Base-by-base conservation (phyloP, 2,113 vertebrate species). In the Hippocampus mohnikei region DNA sequence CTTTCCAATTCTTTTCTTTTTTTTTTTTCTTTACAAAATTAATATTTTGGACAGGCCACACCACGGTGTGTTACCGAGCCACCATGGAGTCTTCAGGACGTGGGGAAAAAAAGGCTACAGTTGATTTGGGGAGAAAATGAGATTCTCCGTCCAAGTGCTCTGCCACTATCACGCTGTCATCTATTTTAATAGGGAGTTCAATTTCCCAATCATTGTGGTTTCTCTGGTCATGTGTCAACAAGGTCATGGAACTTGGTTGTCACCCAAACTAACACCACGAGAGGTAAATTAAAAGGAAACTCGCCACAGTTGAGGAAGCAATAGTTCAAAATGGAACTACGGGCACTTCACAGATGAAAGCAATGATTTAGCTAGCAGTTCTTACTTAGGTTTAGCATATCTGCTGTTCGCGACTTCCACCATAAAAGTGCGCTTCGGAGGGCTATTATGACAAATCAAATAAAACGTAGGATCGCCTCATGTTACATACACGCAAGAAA, bases 21-120 rank as follows among this genome's bases (percentile, higher is more conserved):
- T 61, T 13, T 52, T 80, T 73, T 61, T 2, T 27, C 11, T 29
- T 58, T 44, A 61, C 3, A 42, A 78, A 81, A 27, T 16, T 25
- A n/a, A 16, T 13, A 25, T 64, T 44, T 65, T 44, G 23, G 13
- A 65, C 23, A 29, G 6, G 6, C 8, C 16, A 7, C 58, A 60
- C 25, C 15, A 7, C 27, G 13, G 15, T 58, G 3, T 58, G 27
- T 15, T 16, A 25, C 25, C 2, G 5, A 27, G 23, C 55, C 15
- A 58, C 55, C 2, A 1, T 27, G 12, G 25, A 27, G 25, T 16
- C 55, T 27, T 58, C 25, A 58, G 55, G 55, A 58, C 27, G 55
- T 37, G 5, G 33, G 23, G 27, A 13, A 58, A 27, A 27, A 58
- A 27, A 27, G 25, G 12, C 12, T 15, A 58, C 23, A 55, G 21